These are phyloP conservation scores for Chiloscyllium plagiosum DNA, from an alignment of 2,113 vertebrate genomes.

Conservation along the genomic window DNA sequence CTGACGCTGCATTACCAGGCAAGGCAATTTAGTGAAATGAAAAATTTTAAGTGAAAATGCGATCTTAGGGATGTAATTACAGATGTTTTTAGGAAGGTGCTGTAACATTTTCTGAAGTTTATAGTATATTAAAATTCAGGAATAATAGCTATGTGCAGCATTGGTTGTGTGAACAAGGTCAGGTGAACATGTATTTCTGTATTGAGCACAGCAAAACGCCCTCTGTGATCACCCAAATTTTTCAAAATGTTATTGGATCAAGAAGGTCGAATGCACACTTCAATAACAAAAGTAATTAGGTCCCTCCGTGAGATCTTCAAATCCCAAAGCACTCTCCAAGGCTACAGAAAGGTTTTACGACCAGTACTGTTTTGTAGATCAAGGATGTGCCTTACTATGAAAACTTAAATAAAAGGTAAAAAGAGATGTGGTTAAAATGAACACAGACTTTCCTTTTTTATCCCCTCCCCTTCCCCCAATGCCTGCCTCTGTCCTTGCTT, in stretches of 20 bases:
- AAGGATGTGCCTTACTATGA: not conserved
- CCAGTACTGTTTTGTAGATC: not conserved
- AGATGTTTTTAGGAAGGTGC: not conserved
- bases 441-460: not conserved
- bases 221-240: not conserved
- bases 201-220: not conserved
- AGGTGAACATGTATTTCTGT: slow-evolving; percentile 10
- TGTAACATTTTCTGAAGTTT: not conserved
- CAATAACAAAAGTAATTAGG: slow-evolving; percentile 1
- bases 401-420: not conserved
- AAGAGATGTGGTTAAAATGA: not conserved
- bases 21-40: slow-evolving; percentile 27
- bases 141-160: not conserved
- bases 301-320: not conserved
- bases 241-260: slow-evolving; percentile 14
- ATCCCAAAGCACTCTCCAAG: slow-evolving; percentile 6
- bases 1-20: slow-evolving; percentile 17
- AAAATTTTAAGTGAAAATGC: slow-evolving; percentile 23
- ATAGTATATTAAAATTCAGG: not conserved
- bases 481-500: not conserved
- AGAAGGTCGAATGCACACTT: slow-evolving; percentile 12
- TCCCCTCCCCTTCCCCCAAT: not conserved
- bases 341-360: not conserved
- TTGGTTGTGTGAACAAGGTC: slow-evolving; percentile 25
- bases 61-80: slow-evolving; percentile 27